Conservation (phyloP, 2,797 vertebrate genomes). For the Dipus sagitta region DNA sequence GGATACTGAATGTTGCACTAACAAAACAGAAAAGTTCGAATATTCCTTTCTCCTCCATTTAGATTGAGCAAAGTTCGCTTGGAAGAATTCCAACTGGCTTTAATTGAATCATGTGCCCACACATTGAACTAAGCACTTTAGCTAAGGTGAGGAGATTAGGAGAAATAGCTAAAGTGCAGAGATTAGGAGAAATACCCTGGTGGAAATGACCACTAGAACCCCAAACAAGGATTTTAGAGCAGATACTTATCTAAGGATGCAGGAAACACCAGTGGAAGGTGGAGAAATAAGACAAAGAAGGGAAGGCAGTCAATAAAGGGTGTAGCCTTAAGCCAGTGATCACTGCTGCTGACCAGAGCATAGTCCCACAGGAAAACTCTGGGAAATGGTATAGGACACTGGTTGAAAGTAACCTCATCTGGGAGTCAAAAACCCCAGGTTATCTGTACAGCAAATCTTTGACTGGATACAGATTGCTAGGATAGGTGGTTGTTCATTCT, state of each 20-base stretch:
- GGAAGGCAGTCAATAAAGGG: conserved; percentile 56
- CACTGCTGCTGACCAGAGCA: background rate
- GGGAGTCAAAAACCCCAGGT: background rate
- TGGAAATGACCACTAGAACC: conserved; percentile 39
- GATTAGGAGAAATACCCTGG: conserved; percentile 32
- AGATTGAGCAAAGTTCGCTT: conserved; percentile 23
- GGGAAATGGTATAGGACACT: background rate
- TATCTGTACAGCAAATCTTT: background rate
- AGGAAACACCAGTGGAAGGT: conserved; percentile 64
- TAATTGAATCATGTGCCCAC: conserved; percentile 31
- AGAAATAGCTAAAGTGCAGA: conserved; percentile 14
- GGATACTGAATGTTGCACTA: background rate
- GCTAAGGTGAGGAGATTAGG: background rate
- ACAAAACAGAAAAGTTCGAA: background rate
- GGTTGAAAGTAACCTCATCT: background rate
- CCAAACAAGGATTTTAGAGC: conserved; percentile 37
- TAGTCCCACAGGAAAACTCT: conserved; percentile 12
- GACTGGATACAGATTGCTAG: background rate
- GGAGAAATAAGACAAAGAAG: conserved; percentile 66
- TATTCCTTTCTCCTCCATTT: background rate
- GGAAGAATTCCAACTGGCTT: conserved; percentile 50
- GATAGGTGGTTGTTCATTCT: background rate
- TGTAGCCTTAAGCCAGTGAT: background rate
- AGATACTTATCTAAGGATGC: conserved; percentile 57
- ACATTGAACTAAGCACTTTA: conserved; percentile 1